Evolutionary conservation across 2,113 vertebrate species (phyloP), one percentile per base, ranked within the genome.

Genomic region (Meriones unguiculatus): DNA sequence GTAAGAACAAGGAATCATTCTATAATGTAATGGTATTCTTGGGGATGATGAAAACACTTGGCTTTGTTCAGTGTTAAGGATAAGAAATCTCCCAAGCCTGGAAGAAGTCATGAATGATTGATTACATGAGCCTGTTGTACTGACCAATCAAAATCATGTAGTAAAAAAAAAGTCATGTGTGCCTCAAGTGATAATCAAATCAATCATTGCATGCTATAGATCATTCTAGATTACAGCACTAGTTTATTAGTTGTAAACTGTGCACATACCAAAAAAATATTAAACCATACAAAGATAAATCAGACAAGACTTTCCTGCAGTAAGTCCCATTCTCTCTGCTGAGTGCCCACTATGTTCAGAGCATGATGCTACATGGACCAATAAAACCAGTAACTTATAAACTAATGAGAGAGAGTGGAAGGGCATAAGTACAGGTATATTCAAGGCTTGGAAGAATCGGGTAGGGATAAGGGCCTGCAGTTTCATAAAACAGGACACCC

Each of bases 401-500:
- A 41, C 81, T 18, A 64, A 41, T 84, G 64, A 65, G 59, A 84
- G 24, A 64, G 59, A 38, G 22, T 62, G 24, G 3, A 28, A 62
- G n/a, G 41, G 18, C 81, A 64, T 84, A 2, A 4, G 24, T 17
- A 30, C 59, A 64, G n/a, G 38, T 41, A 41, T 41, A 64, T 41
- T 64, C 24, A 84, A 41, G 57, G 22, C 57, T 82, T 38, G 57
- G 54, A 82, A 7, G 35, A 62, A 52, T 62, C 54, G 25, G 35
- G 38, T 22, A 12, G 38, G n/a, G 20, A 5, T 3, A 57, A 57
- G 76, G 8, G 14, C 6, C 76, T 6, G 3, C 15, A 18, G 8
- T 25, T 2, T 25, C 70, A 5, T 2, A 2, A n/a, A 15, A 17
- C 59, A 50, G 25, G 8, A 22, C 0, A 2, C 11, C 1, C 41